Evolutionary conservation across 2,797 vertebrate genomes (phyloP).

Genomic region (Urocyon cinereoargenteus): DNA sequence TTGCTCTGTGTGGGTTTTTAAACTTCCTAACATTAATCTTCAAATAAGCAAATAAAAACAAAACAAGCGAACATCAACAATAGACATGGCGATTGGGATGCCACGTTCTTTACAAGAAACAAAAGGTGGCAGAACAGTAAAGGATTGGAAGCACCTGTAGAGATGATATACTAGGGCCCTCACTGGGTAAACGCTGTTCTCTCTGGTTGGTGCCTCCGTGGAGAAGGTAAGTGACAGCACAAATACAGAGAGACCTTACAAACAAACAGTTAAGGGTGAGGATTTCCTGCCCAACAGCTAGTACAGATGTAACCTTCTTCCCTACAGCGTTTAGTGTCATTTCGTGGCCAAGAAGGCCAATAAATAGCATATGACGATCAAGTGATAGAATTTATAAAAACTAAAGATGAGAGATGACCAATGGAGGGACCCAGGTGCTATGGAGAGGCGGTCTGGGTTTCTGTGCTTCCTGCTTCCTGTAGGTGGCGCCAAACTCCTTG

Average conservation of each 20-base stretch:
- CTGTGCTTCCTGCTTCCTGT: slow-evolving; percentile 84
- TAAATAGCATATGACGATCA: slow-evolving; percentile 62
- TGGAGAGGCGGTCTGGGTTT: background rate
- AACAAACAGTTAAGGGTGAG: slow-evolving; percentile 56
- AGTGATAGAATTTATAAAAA: slow-evolving; percentile 68
- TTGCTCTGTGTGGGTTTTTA: background rate
- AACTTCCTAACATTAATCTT: slow-evolving; percentile 14
- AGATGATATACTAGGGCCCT: rapidly evolving
- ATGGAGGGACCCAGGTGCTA: background rate
- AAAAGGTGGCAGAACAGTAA: background rate
- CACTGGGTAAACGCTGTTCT: background rate
- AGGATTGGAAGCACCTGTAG: background rate
- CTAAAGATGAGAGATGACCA: slow-evolving; percentile 35
- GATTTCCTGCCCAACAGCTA: slow-evolving; percentile 55
- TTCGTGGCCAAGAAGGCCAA: slow-evolving; percentile 25
- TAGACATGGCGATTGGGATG: background rate
- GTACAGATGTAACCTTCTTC: background rate
- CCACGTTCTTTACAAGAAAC: background rate
- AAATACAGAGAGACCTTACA: slow-evolving; percentile 33
- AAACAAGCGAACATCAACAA: background rate
- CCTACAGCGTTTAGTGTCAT: slow-evolving; percentile 12
- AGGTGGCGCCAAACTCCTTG: slow-evolving; percentile 90
- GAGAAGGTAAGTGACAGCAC: slow-evolving; percentile 1
- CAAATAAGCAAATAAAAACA: slow-evolving; percentile 38
- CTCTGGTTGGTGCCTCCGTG: background rate